Base-by-base conservation (phyloP, 2,888 invertebrate species). In the Andrena flavipes region DNA sequence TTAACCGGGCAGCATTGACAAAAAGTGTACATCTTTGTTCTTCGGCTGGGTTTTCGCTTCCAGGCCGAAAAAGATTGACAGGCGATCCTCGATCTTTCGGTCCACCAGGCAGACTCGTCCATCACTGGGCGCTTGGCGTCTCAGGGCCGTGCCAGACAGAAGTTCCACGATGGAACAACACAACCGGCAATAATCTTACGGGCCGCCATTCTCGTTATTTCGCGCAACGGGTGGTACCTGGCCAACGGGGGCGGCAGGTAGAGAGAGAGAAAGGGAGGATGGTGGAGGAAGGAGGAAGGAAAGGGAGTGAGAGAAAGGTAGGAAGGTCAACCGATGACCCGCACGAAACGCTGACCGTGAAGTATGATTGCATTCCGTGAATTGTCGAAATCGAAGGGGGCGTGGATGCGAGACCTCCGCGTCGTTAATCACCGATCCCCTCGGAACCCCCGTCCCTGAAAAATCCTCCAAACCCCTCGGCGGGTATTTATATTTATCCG, bases 191-290 rank as follows among this genome's bases (percentile, higher is more conserved):
- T 86, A 87, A 87, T 83, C 81, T 75, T 73, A 65, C 63, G 68
- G 72, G 76, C 74, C 79, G 79, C 86, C 88, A 90, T 90, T 89
- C 89, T 91, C 89, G 88, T 91, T 90, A 91, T 90, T 88, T 84
- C 73, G 87, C 90, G 76, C 91, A 84, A 88, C 90, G 91, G 91
- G 91, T 88, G 91, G 90, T 86, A 77, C 72, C 62, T 54, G 65
- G 56, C 35, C 71, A 74, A 51, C 33, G 48, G 8, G 23, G 60
- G 48, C 49, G 62, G 65, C 42, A n/a, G 20, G 35, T 60, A 71
- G 70, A 26, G 62, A 74, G 80, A 65, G 79, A 73, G 64, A 77
- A 65, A 76, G 54, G 65, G 82, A 74, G 82, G 76, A 6, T 33
- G 42, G 54, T 23, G 59, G 48, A 67, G 48, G 65, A 68, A 67